Percentiles rank a stretch among this genome's conserved stretches.
phyloP scores from a whole-genome alignment of 2,888 invertebrate genomes.

The Phoenoteleia sp. region DNA sequence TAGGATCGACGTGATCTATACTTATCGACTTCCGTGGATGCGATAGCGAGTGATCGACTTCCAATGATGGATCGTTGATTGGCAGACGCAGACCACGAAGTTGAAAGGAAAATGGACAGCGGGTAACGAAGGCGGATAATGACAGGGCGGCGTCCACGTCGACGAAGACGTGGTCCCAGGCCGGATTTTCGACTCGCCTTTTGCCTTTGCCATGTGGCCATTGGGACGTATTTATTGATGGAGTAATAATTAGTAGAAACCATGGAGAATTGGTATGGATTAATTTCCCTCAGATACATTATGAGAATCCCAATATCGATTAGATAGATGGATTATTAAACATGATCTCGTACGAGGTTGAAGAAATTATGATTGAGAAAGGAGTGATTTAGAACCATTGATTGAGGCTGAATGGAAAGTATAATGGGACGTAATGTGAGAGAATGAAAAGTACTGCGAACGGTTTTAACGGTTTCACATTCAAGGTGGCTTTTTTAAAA shows the following conservation, averaged over 20 bases:
- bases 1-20: conserved; percentile 80
- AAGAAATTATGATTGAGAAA: neutral
- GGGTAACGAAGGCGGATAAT: conserved; percentile 85
- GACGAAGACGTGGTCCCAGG: conserved; percentile 79
- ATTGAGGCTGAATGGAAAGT: neutral
- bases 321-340: neutral
- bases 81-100: conserved; percentile 83
- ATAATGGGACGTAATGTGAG: neutral
- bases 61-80: conserved; percentile 85
- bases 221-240: conserved; percentile 84
- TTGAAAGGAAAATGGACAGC: conserved; percentile 84
- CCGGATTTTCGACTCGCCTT: conserved; percentile 70
- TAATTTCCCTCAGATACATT: conserved; percentile 23
- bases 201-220: conserved; percentile 84
- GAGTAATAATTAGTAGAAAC: conserved; percentile 84
- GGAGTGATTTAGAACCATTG: neutral
- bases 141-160: conserved; percentile 84
- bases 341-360: neutral
- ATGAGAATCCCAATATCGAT: neutral
- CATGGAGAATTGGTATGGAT: conserved; percentile 57
- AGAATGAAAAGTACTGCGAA: neutral
- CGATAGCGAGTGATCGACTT: conserved; percentile 80
- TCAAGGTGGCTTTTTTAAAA: neutral
- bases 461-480: neutral
- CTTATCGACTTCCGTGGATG: conserved; percentile 82